phyloP scores from a whole-genome alignment of 2,113 vertebrate genomes.

The Macroglossus sobrinus region DNA sequence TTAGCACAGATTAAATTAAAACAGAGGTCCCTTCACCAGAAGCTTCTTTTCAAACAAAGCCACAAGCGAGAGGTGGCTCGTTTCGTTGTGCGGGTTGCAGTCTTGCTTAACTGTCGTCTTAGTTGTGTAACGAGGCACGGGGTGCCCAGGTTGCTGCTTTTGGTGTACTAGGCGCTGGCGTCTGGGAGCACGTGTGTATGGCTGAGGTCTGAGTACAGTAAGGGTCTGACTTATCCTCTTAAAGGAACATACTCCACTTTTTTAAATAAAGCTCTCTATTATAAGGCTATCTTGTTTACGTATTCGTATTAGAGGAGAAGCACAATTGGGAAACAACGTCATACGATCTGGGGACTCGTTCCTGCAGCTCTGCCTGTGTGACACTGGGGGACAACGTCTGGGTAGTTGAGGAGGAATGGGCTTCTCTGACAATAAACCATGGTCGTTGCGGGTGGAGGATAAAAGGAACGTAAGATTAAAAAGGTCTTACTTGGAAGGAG shows the following conservation, averaged over 20 bases:
- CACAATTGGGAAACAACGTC: conserved; percentile 17
- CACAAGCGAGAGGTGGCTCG: conserved; percentile 44
- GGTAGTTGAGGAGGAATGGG: conserved; percentile 3
- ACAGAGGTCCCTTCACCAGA: conserved; percentile 76
- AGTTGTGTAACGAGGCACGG: conserved; percentile 28
- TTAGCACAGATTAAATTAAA: conserved; percentile 75
- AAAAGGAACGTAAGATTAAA: not conserved
- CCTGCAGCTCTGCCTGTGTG: conserved; percentile 2
- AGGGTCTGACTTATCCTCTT: conserved; percentile 70
- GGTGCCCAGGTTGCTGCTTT: conserved; percentile 29
- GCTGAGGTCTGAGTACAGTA: conserved; percentile 68
- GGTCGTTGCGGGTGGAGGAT: not conserved
- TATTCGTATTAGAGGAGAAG: conserved; percentile 70
- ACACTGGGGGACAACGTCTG: not conserved
- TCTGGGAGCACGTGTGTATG: conserved; percentile 61
- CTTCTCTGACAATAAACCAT: not conserved
- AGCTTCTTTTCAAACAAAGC: conserved; percentile 77
- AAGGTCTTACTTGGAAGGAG: conserved; percentile 30
- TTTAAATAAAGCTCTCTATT: conserved; percentile 88
- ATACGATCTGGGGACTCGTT: not conserved
- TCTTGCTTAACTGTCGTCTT: conserved; percentile 62
- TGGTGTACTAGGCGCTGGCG: conserved; percentile 62
- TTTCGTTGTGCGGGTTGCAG: conserved; percentile 18
- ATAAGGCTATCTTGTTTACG: conserved; percentile 81
- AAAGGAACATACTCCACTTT: conserved; percentile 87